Evolutionary conservation across 92 coral and sea anemone species (phyloP), one percentile per base, ranked within the genome.

Genomic region (Desmophyllum pertusum): DNA sequence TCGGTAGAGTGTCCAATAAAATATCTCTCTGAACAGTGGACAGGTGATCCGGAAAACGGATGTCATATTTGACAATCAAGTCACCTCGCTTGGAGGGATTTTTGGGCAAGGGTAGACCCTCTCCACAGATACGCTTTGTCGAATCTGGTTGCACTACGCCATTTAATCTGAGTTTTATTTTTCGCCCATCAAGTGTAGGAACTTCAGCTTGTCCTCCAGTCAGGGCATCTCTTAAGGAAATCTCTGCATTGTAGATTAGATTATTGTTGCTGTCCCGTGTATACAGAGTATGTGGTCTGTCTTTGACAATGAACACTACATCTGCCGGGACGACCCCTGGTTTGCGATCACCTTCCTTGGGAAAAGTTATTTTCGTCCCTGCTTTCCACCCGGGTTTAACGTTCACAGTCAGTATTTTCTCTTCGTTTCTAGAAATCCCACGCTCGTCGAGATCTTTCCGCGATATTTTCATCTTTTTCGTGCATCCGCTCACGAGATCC

Each of bases 301-400:
- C 98, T 73, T 93, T 95, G 68, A 96, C 91, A 8, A 84, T 85
- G 81, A 96, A 92, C 11, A 96, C 86, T 45, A 96, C 96, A 69
- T 96, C 98, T 3, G 98, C 96, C 7, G 98, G 98, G 50, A 94
- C 86, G 14, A 92, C 91, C 6, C 98, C 98, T 5, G 96, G 98
- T 74, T 87, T 96, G 70, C 85, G 68, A 83, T 96, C 96, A 36
- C 98, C 98, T 74, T 95, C 98, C 76, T 81, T 88, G 5, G 94
- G 92, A 57, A 94, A 85, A 1, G 98, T 88, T 70, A 96, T 85
- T 73, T 92, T 89, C 9, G 98, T 94, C 6, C 98, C 98, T 29
- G 93, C 98, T 87, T 92, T 96, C 91, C 98, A 94, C 1, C 98
- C 98, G 1, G 98, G 92, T 64, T 95, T 95, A 11, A 96, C 91